phyloP scores from a whole-genome alignment of 2,797 vertebrate genomes.

The Helostoma temminkii region DNA sequence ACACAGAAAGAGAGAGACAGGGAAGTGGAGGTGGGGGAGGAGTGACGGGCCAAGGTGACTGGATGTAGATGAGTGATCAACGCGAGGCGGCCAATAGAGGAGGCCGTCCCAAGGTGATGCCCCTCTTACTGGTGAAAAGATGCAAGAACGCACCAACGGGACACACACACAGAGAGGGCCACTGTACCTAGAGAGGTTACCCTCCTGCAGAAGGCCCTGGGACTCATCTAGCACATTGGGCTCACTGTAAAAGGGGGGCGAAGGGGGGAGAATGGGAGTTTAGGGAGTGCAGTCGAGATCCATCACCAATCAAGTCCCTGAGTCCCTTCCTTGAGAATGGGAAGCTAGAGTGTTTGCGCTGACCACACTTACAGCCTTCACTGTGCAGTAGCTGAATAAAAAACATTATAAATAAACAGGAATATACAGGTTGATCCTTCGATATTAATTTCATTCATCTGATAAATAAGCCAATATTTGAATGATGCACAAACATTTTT shows the following conservation, averaged over 20 bases:
- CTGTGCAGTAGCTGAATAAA: conserved; percentile 30
- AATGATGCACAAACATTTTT: neutral
- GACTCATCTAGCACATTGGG: conserved; percentile 99
- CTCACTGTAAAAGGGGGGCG: conserved; percentile 98
- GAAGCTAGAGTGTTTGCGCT: conserved; percentile 34
- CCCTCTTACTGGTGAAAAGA: conserved; percentile 74
- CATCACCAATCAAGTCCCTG: conserved; percentile 48
- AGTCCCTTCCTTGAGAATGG: conserved; percentile 32
- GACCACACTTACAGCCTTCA: conserved; percentile 24
- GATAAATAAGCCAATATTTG: conserved; percentile 13
- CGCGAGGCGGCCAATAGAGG: conserved; percentile 69
- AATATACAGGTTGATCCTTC: conserved; percentile 52
- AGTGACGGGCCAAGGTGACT: conserved; percentile 74
- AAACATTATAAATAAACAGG: conserved; percentile 50
- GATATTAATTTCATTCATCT: conserved; percentile 9
- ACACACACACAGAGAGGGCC: conserved; percentile 83
- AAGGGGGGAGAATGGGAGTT: conserved; percentile 85
- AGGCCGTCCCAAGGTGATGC: conserved; percentile 71
- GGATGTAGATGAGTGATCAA: conserved; percentile 83
- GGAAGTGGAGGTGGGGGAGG: conserved; percentile 61
- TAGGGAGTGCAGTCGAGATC: conserved; percentile 84
- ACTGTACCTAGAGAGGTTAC: conserved; percentile 99
- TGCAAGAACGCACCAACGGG: conserved; percentile 73
- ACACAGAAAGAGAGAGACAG: conserved; percentile 70
- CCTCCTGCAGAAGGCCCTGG: conserved; percentile 98